Conservation (phyloP, 2,888 invertebrate genomes). For the Sminthurinus aureus region DNA sequence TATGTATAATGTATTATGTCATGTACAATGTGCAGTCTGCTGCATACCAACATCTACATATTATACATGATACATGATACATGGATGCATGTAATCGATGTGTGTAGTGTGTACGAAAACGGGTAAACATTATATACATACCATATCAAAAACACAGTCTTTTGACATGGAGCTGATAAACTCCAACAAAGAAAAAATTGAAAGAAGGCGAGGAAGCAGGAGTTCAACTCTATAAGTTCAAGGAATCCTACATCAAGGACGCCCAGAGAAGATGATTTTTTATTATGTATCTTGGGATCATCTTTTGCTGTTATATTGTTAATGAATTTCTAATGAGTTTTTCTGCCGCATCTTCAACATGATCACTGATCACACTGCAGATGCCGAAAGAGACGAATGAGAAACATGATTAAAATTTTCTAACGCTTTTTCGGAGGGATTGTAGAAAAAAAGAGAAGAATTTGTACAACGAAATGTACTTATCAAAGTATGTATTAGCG, state of each 20-base stretch:
- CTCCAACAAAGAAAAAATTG: constrained; percentile 6
- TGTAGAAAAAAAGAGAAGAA: no score
- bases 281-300: constrained; percentile 6
- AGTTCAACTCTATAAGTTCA: constrained; percentile 40
- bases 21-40: no score
- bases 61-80: background rate
- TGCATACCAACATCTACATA: no score
- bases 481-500: no score
- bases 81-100: background rate
- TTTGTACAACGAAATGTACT: no score
- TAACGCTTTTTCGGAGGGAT: constrained; percentile 3
- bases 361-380: constrained; percentile 4
- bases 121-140: no score
- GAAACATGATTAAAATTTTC: background rate
- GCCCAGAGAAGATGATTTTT: constrained; percentile 39
- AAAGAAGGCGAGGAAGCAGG: constrained; percentile 10
- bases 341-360: constrained; percentile 16
- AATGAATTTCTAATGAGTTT: constrained; percentile 36
- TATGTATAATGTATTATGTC: no score
- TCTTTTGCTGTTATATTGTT: constrained; percentile 25
- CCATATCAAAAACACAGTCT: no score
- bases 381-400: background rate
- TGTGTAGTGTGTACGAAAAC: no score
- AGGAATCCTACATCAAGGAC: constrained; percentile 44
- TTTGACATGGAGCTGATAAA: constrained; percentile 11